Base-by-base conservation (phyloP, 2,797 vertebrate species). In the Danio choprae region DNA sequence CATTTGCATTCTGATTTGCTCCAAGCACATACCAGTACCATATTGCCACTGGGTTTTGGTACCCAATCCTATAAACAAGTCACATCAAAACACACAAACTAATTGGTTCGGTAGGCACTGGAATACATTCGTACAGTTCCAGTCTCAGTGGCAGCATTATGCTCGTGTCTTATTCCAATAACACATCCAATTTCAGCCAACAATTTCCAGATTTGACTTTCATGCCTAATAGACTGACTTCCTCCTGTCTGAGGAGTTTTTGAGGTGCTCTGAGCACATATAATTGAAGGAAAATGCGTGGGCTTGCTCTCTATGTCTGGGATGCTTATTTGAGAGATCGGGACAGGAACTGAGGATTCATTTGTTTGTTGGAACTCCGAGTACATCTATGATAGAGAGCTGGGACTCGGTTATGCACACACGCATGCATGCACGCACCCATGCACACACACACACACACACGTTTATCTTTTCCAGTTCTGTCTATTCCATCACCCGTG, bases 351-450 rank as follows among this genome's bases (percentile, higher is more conserved):
- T 77, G 1, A 44, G 9, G 9, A 65, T 55, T 77, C 4, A 77
- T 77, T 58, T 67, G 41, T 77, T 77, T 46, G 29, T 77, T 46
- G 29, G 59, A 72, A 43, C 69, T 72, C 51, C 16, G 36, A 9
- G n/a, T 56, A 56, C 18, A 43, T 72, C 69, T 22, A 41, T 72
- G 22, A 56, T 43, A 41, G 4, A 43, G 38, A 15, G 38, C 40
- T 16, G 38, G 51, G 38, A 56, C 40, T 56, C 16, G 56, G 4
- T 41, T 55, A 55, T 15, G 71, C 13, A 53, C 7, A 38, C 65
- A 68, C 29, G 29, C 69, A 20, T n/a, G n/a, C n/a, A n/a, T n/a
- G n/a, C n/a, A n/a, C n/a, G n/a, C n/a, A n/a, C n/a, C n/a, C n/a
- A n/a, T n/a, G n/a, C n/a, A n/a, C n/a, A n/a, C n/a, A n/a, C n/a